phyloP scores from a whole-genome alignment of 2,113 vertebrate genomes.

The Erinaceus europaeus region DNA sequence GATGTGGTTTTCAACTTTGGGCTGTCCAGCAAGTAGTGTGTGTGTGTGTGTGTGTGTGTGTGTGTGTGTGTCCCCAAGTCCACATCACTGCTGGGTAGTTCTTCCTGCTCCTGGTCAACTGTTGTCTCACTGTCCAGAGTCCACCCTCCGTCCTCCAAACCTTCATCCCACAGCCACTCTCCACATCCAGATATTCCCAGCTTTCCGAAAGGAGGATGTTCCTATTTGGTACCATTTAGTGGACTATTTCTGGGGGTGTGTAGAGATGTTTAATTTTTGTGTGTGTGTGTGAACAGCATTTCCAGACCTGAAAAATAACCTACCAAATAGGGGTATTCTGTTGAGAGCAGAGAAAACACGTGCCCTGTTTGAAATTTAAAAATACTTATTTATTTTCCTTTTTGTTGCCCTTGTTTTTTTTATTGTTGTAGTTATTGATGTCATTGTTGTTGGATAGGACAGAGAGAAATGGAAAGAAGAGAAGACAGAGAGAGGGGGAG shows the following conservation, averaged over 20 bases:
- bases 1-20: too few relatives aligned
- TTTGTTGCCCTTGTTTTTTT: too few relatives aligned
- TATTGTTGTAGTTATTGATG: too few relatives aligned
- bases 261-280: not conserved
- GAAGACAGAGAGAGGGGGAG: too few relatives aligned
- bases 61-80: too few relatives aligned
- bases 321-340: not conserved
- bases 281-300: too few relatives aligned
- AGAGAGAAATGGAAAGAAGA: too few relatives aligned
- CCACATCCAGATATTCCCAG: not conserved
- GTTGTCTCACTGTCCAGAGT: not conserved
- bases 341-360: not conserved
- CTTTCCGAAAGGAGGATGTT: not conserved
- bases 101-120: not conserved
- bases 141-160: not conserved
- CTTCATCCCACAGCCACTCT: not conserved
- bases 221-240: not conserved
- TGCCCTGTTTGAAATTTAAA: not conserved
- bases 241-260: not conserved
- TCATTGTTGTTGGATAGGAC: too few relatives aligned
- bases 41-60: too few relatives aligned
- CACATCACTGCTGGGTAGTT: not conserved
- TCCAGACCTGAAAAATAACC: not conserved
- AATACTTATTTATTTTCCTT: too few relatives aligned
- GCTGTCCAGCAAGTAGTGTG: too few relatives aligned